Evolutionary conservation across 2,888 invertebrate species (phyloP).

Genomic region (Drosophila quinaria): DNA sequence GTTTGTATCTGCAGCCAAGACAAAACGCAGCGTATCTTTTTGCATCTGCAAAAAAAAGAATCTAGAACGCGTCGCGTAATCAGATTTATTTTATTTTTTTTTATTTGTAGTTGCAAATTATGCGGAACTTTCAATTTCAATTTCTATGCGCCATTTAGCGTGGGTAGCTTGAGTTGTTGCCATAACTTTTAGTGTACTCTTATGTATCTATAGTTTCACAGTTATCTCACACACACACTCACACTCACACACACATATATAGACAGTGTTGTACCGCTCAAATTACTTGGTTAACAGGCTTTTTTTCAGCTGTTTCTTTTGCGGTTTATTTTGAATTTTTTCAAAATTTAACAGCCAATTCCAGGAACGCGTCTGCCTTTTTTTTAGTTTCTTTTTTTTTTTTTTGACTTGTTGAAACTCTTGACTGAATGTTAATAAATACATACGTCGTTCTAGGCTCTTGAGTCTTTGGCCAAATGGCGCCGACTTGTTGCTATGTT

Average conservation of each 20-base stretch:
- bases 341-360: slow-evolving; percentile 79
- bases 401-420: slow-evolving; percentile 33
- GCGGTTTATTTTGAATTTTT: slow-evolving; percentile 51
- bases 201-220: slow-evolving; percentile 58
- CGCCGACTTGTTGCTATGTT: slow-evolving; percentile 78
- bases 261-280: slow-evolving; percentile 24
- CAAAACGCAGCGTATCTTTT: slow-evolving; percentile 9
- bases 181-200: not conserved
- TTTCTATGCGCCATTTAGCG: slow-evolving; percentile 63
- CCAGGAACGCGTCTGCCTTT: slow-evolving; percentile 59
- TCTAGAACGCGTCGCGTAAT: slow-evolving; percentile 78
- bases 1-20: slow-evolving; percentile 33
- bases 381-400: slow-evolving; percentile 4
- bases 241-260: slow-evolving; percentile 20
- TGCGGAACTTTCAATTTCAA: slow-evolving; percentile 74
- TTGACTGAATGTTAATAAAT: slow-evolving; percentile 73
- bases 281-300: slow-evolving; percentile 49
- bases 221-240: slow-evolving; percentile 50
- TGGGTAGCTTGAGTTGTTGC: slow-evolving; percentile 61
- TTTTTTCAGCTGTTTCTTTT: slow-evolving; percentile 44
- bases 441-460: slow-evolving; percentile 37
- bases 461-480: slow-evolving; percentile 43
- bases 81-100: slow-evolving; percentile 36
- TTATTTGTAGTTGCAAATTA: slow-evolving; percentile 46
- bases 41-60: slow-evolving; percentile 43